Evolutionary conservation across 2,888 invertebrate genomes (phyloP), one percentile per base, ranked within the genome.

Genomic region (Drosophila rellima): DNA sequence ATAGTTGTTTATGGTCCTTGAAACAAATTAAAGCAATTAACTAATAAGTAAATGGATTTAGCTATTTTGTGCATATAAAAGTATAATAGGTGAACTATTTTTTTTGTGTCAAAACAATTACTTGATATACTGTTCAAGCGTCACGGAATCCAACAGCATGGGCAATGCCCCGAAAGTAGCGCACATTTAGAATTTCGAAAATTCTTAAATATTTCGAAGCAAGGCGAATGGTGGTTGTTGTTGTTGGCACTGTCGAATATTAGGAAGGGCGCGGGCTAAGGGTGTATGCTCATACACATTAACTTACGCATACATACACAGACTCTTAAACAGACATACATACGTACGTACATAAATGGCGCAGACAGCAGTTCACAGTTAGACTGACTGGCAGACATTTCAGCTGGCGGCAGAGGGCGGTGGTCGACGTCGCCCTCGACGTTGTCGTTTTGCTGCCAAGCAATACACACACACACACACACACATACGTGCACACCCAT

Each of bases 351-450:
- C 69, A 26, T 50, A 68, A 64, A 70, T 70, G 72, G 59, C 57
- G 69, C 59, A 80, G 85, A 78, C 85, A 60, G 77, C 77, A 67
- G 77, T 70, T 76, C 78, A 76, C 72, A 80, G 82, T 85, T 83
- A 85, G 88, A 86, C 88, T 77, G 77, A 69, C 70, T 86, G 87
- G 88, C 84, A 88, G 88, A 85, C 86, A 77, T 69, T 86, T 74
- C 50, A 74, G 70, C 83, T 65, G 70, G 67, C 57, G 66, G 67
- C 86, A 74, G 86, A 87, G 88, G 87, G 88, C 88, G 85, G 87
- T 85, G 85, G 88, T 85, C 84, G 76, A 63, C 47, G 70, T 56
- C 65, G 52, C 45, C 18, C 50, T 52, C 56, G 44, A 7, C 18
- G 62, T 62, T 57, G 62, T 42, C 61, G 62, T 69, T 67, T 72